Evolutionary conservation across 2,797 vertebrate species (phyloP).

Genomic region (Semotilus atromaculatus): DNA sequence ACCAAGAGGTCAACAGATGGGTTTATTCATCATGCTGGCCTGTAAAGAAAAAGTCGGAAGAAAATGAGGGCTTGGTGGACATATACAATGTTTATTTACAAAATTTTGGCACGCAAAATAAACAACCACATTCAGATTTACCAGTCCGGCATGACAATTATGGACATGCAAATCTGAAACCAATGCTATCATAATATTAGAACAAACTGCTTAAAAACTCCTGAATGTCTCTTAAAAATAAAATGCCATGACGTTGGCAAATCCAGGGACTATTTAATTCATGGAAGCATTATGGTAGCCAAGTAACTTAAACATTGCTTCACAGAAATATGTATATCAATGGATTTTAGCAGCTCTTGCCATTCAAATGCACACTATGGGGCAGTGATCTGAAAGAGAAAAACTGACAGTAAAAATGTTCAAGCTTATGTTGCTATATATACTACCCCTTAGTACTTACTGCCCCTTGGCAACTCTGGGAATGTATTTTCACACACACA

Average conservation of each 20-base stretch:
- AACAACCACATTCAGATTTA: background rate
- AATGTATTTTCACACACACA: background rate
- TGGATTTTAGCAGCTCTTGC: background rate
- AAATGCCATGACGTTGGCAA: background rate
- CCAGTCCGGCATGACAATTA: background rate
- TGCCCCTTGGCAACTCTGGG: background rate
- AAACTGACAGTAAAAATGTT: background rate
- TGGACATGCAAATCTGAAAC: conserved; percentile 4
- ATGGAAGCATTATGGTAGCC: background rate
- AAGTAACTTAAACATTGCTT: background rate
- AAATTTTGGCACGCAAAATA: background rate
- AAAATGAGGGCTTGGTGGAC: background rate
- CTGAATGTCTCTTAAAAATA: background rate
- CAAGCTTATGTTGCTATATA: background rate
- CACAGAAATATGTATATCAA: background rate
- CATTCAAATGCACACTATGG: background rate
- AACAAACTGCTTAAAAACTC: background rate
- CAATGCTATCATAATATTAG: background rate
- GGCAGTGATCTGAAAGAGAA: too few relatives aligned
- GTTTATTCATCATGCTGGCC: background rate
- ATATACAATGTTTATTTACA: background rate
- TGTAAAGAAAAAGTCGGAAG: background rate
- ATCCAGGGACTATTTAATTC: background rate
- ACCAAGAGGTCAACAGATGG: conserved; percentile 19
- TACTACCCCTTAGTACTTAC: too few relatives aligned